Evolutionary conservation across 1,140 invertebrate genomes (phyloP).

Genomic region (Neodiprion lecontei): DNA sequence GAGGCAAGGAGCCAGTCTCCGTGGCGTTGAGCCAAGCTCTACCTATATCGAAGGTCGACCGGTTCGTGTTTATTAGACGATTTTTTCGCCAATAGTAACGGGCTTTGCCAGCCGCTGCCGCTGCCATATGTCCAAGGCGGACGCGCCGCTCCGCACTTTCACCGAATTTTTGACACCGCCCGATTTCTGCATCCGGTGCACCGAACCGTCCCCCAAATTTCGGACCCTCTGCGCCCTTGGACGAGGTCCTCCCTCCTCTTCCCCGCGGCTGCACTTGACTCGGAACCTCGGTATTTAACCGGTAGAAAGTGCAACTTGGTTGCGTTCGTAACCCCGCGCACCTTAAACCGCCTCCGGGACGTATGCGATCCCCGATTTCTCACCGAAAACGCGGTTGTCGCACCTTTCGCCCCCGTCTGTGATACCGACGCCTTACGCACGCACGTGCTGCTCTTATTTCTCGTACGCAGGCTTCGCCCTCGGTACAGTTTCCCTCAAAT

Average conservation of each 20-base stretch:
- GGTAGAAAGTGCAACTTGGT: background rate
- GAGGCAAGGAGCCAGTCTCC: background rate
- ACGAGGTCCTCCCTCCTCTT: too few species aligned
- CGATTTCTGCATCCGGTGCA: constrained; percentile 20
- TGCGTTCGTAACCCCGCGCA: background rate
- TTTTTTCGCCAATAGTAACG: constrained; percentile 40
- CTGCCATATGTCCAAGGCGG: constrained; percentile 44
- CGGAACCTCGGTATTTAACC: background rate
- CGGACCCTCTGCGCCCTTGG: background rate
- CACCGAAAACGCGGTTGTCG: too few species aligned
- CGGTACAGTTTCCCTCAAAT: too few species aligned
- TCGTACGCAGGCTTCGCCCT: too few species aligned
- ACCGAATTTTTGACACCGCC: constrained; percentile 31
- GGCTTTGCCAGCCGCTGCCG: constrained; percentile 15
- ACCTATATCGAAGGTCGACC: constrained; percentile 55
- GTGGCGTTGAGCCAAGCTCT: constrained; percentile 29
- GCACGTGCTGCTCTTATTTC: too few species aligned
- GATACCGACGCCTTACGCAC: too few species aligned
- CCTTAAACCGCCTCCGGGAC: too few species aligned
- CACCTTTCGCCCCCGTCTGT: too few species aligned
- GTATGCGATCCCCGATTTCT: too few species aligned
- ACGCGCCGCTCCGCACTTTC: constrained; percentile 22
- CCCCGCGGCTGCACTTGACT: background rate
- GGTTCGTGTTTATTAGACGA: constrained; percentile 47
- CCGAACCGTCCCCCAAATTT: constrained; percentile 21